Percentiles rank a stretch among this genome's conserved stretches.
These are phyloP conservation scores for Danio albolineatus DNA, from an alignment of 2,797 vertebrate species.

Conservation along the genomic window DNA sequence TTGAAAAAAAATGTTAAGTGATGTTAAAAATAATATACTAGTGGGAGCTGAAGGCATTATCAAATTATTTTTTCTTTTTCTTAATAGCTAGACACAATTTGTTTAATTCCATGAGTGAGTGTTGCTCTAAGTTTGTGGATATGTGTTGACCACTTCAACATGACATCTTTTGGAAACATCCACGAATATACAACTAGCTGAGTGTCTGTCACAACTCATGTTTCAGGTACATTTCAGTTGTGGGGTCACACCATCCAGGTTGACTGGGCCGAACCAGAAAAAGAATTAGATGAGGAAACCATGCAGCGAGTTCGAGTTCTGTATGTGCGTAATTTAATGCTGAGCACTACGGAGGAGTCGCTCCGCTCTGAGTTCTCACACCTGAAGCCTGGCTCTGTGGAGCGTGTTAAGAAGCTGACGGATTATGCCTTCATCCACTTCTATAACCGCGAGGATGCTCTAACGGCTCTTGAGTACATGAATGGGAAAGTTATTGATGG, in stretches of 20 bases:
- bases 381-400: conserved; percentile 88
- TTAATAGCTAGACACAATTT: too few relatives aligned
- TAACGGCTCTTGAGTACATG: conserved; percentile 86
- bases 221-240: conserved; percentile 87
- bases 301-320: conserved; percentile 92
- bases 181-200: not conserved
- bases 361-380: conserved; percentile 88
- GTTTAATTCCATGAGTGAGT: too few relatives aligned
- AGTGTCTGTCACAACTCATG: conserved; percentile 19
- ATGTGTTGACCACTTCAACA: too few relatives aligned
- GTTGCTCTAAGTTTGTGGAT: too few relatives aligned
- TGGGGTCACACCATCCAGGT: conserved; percentile 93
- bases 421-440: conserved; percentile 96
- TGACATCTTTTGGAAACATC: too few relatives aligned
- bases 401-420: conserved; percentile 92
- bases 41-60: too few relatives aligned
- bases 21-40: too few relatives aligned
- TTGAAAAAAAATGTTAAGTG: too few relatives aligned
- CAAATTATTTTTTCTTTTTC: too few relatives aligned
- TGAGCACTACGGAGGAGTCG: conserved; percentile 89
- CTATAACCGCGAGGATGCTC: conserved; percentile 87
- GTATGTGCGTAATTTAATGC: conserved; percentile 91
- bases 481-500: conserved; percentile 89
- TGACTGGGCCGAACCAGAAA: conserved; percentile 95
- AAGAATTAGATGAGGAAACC: conserved; percentile 90